Evolutionary conservation across 2,797 vertebrate species (phyloP), one percentile per base, ranked within the genome.

Genomic region (Myotis findleyi): DNA sequence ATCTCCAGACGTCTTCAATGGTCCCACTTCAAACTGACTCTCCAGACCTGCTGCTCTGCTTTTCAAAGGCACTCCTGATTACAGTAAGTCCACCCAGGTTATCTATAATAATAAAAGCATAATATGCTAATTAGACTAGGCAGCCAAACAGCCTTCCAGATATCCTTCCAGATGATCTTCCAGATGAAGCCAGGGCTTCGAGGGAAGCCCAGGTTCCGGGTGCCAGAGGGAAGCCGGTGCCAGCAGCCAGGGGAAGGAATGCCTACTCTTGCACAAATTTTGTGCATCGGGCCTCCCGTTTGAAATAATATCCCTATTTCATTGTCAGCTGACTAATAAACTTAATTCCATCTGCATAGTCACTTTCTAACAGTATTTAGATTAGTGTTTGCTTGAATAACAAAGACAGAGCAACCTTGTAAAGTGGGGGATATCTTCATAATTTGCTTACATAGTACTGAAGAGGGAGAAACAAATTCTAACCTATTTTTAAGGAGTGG

Each of bases 21-120:
- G 16, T 36, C n/a, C 27, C 5, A 0, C 0, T 27, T 33, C 9
- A 1, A 17, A 49, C 12, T 3, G 38, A 51, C 25, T 72, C 6
- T 13, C 76, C 0, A 12, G 6, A 20, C 47, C 77, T 92, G 12
- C 51, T 69, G 53, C 84, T 66, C 38, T 75, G 36, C 12, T 66
- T 66, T 93, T 36, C 38, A 72, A 49, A 83, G 47, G 12, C 2
- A 49, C 7, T 18, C 41, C 7, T 81, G 53, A 83, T 47, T 59
- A 6, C 7, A 55, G 2, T 18, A 8, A 4, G 1, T 49, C 2
- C 3, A n/a, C 10, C 3, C 27, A 79, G 11, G 38, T n/a, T 71
- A 38, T 27, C 41, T 44, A 44, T 44, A 44, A 44, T 44, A 44
- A 44, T 44, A 44, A 44, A 44, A 44, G 41, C 44, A 44, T 44